Evolutionary conservation across 2,797 vertebrate genomes (phyloP), one percentile per base, ranked within the genome.

Genomic region (Lemur catta): DNA sequence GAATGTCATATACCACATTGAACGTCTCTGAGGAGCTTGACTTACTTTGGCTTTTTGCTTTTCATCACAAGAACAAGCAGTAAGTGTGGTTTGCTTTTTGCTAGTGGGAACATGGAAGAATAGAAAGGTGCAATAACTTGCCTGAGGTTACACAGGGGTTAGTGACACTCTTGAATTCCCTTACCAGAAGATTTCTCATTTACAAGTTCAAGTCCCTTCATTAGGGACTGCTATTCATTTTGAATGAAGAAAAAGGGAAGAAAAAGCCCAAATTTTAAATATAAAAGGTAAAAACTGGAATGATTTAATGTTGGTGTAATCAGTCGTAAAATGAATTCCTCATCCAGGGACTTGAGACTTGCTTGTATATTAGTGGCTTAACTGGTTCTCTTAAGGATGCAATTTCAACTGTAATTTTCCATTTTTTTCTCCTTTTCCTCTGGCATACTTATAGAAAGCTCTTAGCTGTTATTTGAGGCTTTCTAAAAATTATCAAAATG

Each of bases 361-460:
- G 26, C n/a, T 90, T 75, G 41, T 33, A 1, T 67, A 43, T 78
- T 52, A 93, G 76, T 43, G 78, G 61, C 89, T 76, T 85, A 38
- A 38, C 75, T 48, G 67, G 2, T 72, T 89, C 41, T 84, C 81
- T 63, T 59, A 82, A 93, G 81, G 91, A 65, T 95, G 28, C n/a
- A 35, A 80, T 94, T 91, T 85, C 89, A 78, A 55, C 84, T 57
- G 72, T 72, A 43, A 72, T 88, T 95, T 95, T 80, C 84, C 85
- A 30, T 67, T 30, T 63, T 63, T 26, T 14, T 5, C 43, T 52
- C 12, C 61, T 1, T 41, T 75, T 74, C n/a, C 67, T 33, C 30
- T 71, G 20, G 43, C 55, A 17, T 71, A 35, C 48, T 75, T 74
- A 24, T 72, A 61, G 79, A 84, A 95, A 80, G 50, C 74, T 69